Base-by-base conservation (phyloP, 2,113 vertebrate species). In the human region DNA sequence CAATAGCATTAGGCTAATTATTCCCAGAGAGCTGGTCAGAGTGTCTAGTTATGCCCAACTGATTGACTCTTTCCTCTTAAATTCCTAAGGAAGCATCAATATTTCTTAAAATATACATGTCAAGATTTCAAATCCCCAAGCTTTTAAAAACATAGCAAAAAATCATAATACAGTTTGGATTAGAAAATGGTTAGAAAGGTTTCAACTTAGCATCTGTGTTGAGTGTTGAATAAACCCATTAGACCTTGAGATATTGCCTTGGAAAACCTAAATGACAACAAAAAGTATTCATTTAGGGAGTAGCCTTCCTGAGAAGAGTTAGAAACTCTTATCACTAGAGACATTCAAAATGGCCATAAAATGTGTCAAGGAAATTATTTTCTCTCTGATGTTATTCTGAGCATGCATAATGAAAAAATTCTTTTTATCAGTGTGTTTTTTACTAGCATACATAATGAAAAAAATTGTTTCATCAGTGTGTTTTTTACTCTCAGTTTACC, bases 211-310 rank as follows among this genome's bases (percentile, higher is more conserved):
- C 50, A 27, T 95, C 38, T 93, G 88, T 92, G 76, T 90, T 55
- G 68, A 88, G 89, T 97, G 85, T 35, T 23, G 78, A 94, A 61
- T 94, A 97, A 97, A 96, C 55, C 35, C 75, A 84, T 93, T 92
- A 96, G 93, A 81, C 17, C 30, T 83, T 78, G 95, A 97, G 76
- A 89, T 96, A 97, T 50, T 94, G 79, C 89, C 61, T 81, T 94
- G 43, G 85, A 93, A 94, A 97, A 96, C 84, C 95, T 32, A 61
- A 93, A 89, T 84, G 94, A 93, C 89, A 97, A 87, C 3, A 61
- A 48, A 80, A 96, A 93, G 48, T 86, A 94, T 97, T 97, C 66
- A 82, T 82, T 98, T 93, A 96, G 95, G 94, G 72, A 96, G 45
- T 40, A 90, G 20, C 35, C 40, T 95, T 59, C 40, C 38, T 50